Evolutionary conservation across 2,113 vertebrate genomes (phyloP), one percentile per base, ranked within the genome.

Genomic region (Xiphophorus couchianus): DNA sequence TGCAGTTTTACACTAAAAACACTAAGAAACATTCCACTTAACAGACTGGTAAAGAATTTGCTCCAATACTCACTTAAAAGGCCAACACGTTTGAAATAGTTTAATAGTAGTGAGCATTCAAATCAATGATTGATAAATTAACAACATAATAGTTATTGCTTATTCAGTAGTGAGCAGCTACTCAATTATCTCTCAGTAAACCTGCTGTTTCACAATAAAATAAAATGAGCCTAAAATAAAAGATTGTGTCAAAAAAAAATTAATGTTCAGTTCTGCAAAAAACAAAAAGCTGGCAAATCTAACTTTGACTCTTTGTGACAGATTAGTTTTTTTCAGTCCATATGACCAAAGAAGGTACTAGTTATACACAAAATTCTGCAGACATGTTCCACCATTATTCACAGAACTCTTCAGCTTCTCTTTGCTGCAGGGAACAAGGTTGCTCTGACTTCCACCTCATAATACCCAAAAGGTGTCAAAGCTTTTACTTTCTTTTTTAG

Each of bases 381-480:
- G 39, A 15, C 12, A 33, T 31, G 6, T 33, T 54, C 30, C 51
- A 9, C 19, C 22, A 60, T 60, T 70, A 30, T 58, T 60, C 30
- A 35, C 48, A 25, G 30, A 70, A 30, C 14, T 60, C 54, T 54
- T 67, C 19, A 42, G 65, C 13, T 66, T 42, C 12, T 68, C 30
- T n/a, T 12, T 69, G 30, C 48, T 58, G 33, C 14, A 61, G 54
- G 54, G 44, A 33, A 25, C 27, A 61, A 33, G 15, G 54, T 71
- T 71, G 13, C 15, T 60, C 68, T 60, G 51, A 60, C 68, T 39
- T 61, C 60, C 10, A 35, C 54, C 13, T 61, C 37, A 35, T 58
- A 28, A 71, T 39, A 61, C n/a, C 31, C 69, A 27, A 71, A 71
- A 71, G 54, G 51, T 71, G 17, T 35, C 69, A 61, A 1, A 61